Percentiles rank a stretch among this genome's conserved stretches.
phyloP scores from a whole-genome alignment of 2,113 vertebrate genomes.

The Crotalus helleri region DNA sequence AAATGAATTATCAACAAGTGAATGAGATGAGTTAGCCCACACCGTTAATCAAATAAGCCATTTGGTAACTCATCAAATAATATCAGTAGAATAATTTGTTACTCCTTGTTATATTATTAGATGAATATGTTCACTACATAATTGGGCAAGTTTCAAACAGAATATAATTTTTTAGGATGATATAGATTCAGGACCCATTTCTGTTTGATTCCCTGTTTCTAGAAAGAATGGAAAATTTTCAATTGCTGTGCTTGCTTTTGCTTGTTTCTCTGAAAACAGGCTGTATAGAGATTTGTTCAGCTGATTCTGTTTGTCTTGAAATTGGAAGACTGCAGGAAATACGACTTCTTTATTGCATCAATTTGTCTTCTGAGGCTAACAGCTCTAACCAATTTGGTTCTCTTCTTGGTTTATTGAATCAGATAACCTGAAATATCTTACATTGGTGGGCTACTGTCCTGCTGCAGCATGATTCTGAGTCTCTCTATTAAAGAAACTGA shows the following conservation, averaged over 20 bases:
- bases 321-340: neutral
- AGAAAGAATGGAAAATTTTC: neutral
- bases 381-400: neutral
- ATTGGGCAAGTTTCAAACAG: conserved; percentile 15
- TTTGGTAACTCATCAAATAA: conserved; percentile 1
- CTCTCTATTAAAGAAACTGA: neutral
- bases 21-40: conserved; percentile 10
- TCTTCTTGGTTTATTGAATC: neutral
- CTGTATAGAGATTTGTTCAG: conserved; percentile 1
- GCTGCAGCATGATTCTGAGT: neutral
- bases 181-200: conserved; percentile 17
- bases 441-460: neutral
- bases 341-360: neutral
- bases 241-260: neutral
- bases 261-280: conserved; percentile 12
- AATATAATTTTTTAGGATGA: neutral
- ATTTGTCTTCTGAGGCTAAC: neutral
- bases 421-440: neutral
- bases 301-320: conserved; percentile 12
- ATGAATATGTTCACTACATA: conserved; percentile 8
- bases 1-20: neutral
- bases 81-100: neutral
- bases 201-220: neutral
- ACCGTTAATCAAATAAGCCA: conserved; percentile 1
- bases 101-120: conserved; percentile 18